Evolutionary conservation across 2,113 vertebrate genomes (phyloP).

Genomic region (Gopherus evgoodei): DNA sequence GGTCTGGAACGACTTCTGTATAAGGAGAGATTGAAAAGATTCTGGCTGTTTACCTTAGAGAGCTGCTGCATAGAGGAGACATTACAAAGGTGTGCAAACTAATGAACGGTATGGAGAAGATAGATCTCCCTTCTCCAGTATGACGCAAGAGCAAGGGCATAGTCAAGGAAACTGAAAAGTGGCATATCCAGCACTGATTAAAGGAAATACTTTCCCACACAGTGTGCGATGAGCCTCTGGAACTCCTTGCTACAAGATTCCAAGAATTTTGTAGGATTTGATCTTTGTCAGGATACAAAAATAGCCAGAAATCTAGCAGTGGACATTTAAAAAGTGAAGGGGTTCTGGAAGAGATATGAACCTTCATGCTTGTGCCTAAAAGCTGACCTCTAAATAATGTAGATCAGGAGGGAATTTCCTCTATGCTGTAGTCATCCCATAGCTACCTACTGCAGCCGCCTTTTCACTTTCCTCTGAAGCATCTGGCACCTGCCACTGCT

Average conservation of each 20-base stretch:
- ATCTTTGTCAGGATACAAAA: not conserved
- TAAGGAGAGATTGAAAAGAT: not conserved
- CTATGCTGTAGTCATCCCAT: not conserved
- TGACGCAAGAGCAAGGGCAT: not conserved
- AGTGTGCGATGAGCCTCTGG: not conserved
- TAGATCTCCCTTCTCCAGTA: not conserved
- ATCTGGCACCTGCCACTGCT: not conserved
- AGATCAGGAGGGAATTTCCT: not conserved
- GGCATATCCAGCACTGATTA: not conserved
- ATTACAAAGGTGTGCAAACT: not conserved
- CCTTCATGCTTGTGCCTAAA: not conserved
- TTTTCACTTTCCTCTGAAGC: not conserved
- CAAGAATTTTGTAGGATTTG: not conserved
- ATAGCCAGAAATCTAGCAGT: not conserved
- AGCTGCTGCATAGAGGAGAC: not conserved
- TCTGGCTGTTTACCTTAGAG: not conserved
- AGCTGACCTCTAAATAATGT: not conserved
- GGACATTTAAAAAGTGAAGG: not conserved
- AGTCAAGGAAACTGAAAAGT: not conserved
- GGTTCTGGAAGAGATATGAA: not conserved
- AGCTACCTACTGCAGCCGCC: not conserved
- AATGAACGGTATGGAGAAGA: not conserved
- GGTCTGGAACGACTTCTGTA: not conserved
- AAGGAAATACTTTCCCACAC: not conserved
- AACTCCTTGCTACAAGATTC: not conserved